Conservation (phyloP, 2,113 vertebrate genomes). For the Leptocoma aspasia region DNA sequence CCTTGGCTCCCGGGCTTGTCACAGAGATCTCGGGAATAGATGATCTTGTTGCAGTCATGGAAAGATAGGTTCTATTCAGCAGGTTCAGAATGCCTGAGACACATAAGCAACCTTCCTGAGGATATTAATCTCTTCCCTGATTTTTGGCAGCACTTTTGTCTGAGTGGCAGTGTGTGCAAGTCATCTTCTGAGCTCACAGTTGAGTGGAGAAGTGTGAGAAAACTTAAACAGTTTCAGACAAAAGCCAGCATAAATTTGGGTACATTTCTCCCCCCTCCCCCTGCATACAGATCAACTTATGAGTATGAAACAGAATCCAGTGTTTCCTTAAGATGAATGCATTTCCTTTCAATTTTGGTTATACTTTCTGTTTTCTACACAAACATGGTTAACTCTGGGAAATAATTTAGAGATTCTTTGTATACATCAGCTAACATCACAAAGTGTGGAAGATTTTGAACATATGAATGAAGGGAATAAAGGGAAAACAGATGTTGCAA, state of each 20-base stretch:
- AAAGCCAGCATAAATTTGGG: background rate
- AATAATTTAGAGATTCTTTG: background rate
- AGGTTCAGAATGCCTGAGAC: background rate
- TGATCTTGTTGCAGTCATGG: background rate
- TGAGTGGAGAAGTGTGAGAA: background rate
- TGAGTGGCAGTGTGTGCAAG: background rate
- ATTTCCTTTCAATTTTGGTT: background rate
- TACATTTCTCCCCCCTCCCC: background rate
- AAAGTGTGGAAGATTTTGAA: background rate
- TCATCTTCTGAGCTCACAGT: background rate
- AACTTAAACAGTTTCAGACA: background rate
- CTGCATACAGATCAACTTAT: background rate
- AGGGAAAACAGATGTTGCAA: background rate
- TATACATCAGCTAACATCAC: background rate
- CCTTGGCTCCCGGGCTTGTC: background rate
- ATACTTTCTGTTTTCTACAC: background rate
- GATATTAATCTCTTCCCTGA: background rate
- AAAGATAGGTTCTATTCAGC: background rate
- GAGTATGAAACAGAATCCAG: background rate
- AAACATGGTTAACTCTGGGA: background rate
- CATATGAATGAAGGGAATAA: background rate
- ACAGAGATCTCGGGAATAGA: background rate
- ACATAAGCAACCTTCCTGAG: background rate
- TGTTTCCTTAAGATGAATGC: background rate
- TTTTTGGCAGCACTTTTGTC: background rate